Percentiles rank a stretch among this genome's conserved stretches.
Conservation (phyloP, 35 echinoderm and acorn worm species). For the Holothuria glaberrima region DNA sequence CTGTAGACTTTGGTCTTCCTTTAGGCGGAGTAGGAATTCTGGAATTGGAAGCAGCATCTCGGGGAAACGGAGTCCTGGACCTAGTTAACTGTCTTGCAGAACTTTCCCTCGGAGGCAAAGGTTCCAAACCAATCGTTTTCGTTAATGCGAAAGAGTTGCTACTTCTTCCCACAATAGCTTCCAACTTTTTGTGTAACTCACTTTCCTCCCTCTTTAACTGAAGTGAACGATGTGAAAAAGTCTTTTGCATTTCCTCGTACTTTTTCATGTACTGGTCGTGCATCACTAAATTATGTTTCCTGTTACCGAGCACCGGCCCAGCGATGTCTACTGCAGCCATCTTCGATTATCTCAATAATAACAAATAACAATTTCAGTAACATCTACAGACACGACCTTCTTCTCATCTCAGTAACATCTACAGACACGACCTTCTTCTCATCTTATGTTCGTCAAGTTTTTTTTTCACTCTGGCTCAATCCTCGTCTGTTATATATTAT, state of each 20-base stretch:
- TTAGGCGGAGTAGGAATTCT: slow-evolving; percentile 7
- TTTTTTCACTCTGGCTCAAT: no score
- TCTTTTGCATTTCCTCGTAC: slow-evolving; percentile 15
- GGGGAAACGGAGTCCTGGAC: neutral
- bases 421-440: no score
- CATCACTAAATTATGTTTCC: slow-evolving; percentile 12
- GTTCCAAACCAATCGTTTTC: neutral
- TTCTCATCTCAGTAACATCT: no score
- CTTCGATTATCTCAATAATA: no score
- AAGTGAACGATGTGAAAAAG: neutral
- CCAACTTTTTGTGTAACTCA: neutral
- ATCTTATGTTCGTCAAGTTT: no score
- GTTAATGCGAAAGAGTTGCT: neutral
- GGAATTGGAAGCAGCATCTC: no score
- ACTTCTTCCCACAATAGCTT: neutral
- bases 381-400: no score
- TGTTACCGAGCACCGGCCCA: neutral
- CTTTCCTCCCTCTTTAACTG: neutral
- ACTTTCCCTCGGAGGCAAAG: neutral
- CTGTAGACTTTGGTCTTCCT: neutral
- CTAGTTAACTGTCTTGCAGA: neutral
- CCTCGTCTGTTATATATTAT: no score
- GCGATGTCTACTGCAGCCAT: no score
- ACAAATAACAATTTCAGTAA: no score
- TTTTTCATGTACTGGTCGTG: slow-evolving; percentile 21